Conservation (phyloP, 2,888 invertebrate genomes). For the Galerucella nymphaeae region DNA sequence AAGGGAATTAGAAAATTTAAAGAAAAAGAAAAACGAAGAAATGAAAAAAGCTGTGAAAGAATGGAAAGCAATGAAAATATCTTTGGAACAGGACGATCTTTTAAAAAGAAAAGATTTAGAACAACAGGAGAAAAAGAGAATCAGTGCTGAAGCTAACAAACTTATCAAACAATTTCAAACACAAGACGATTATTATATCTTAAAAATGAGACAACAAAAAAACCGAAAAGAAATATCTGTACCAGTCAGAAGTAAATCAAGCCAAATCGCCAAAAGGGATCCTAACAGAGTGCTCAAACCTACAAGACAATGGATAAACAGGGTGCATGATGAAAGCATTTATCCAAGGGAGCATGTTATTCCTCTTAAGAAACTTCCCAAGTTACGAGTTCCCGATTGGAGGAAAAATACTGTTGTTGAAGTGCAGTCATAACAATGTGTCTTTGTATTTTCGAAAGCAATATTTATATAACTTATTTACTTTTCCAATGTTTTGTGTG, state of each 20-base stretch:
- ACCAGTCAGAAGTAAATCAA: conserved; percentile 49
- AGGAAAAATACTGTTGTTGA: conserved; percentile 24
- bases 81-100: conserved; percentile 46
- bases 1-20: conserved; percentile 49
- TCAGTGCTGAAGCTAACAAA: conserved; percentile 57
- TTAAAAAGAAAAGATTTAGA: conserved; percentile 46
- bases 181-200: conserved; percentile 58
- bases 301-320: conserved; percentile 61
- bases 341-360: conserved; percentile 22
- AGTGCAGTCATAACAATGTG: background rate
- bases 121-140: conserved; percentile 44
- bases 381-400: conserved; percentile 38
- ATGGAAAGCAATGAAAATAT: conserved; percentile 51
- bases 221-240: conserved; percentile 40
- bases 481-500: too few species aligned
- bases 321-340: conserved; percentile 45
- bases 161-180: conserved; percentile 61
- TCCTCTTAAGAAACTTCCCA: conserved; percentile 33
- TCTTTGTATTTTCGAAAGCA: conserved; percentile 1
- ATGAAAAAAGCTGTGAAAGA: conserved; percentile 51
- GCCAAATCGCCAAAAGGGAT: conserved; percentile 52
- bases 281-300: conserved; percentile 59
- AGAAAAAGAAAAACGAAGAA: conserved; percentile 51
- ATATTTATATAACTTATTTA: background rate
- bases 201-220: conserved; percentile 50